Percentiles rank a stretch among this genome's conserved stretches.
Evolutionary conservation across 2,113 vertebrate species (phyloP).

Genomic region (Uropsilus gracilis): DNA sequence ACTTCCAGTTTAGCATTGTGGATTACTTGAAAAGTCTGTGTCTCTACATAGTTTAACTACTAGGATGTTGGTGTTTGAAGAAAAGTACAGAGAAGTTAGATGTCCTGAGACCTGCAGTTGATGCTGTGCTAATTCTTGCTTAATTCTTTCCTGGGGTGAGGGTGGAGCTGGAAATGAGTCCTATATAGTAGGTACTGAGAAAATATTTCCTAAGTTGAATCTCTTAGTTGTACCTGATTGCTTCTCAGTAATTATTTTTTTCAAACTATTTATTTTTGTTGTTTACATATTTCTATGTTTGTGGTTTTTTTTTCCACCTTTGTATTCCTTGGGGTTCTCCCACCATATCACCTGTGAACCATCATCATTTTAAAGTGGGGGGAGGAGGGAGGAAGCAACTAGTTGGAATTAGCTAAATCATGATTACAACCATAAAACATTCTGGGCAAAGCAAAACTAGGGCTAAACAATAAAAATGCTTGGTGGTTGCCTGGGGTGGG

Average conservation of each 20-base stretch:
- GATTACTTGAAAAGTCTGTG: background rate
- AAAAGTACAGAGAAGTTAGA: background rate
- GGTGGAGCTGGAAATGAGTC: background rate
- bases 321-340: too few relatives aligned
- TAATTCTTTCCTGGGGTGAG: background rate
- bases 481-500: background rate
- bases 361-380: too few relatives aligned
- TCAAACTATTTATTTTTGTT: too few relatives aligned
- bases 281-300: too few relatives aligned
- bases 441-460: background rate
- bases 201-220: too few relatives aligned
- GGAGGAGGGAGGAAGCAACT: too few relatives aligned
- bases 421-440: background rate
- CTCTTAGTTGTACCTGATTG: too few relatives aligned
- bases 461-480: background rate
- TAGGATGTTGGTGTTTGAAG: background rate
- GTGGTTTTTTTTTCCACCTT: too few relatives aligned
- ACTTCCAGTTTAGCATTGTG: slow-evolving; percentile 21
- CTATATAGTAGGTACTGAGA: too few relatives aligned
- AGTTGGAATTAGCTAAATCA: background rate
- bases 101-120: background rate
- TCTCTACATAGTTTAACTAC: background rate
- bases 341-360: too few relatives aligned
- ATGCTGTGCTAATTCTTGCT: background rate
- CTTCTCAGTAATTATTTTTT: too few relatives aligned